These are phyloP conservation scores for Metellina segmentata DNA, from an alignment of 2,888 invertebrate species.

Conservation along the genomic window DNA sequence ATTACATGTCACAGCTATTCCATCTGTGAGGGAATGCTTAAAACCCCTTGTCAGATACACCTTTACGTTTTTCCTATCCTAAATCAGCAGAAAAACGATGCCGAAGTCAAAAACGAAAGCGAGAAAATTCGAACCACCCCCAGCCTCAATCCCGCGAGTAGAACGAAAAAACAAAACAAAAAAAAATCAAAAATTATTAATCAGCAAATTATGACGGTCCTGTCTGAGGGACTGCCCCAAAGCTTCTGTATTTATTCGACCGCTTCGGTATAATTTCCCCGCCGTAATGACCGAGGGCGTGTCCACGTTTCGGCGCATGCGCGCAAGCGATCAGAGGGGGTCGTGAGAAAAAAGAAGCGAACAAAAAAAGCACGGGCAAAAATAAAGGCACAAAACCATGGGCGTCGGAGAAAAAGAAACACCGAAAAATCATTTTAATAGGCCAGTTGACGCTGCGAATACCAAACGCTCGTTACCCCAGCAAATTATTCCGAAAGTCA, in stretches of 20 bases:
- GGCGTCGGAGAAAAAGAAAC: slow-evolving; percentile 34
- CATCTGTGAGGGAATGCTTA: no score
- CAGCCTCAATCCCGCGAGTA: no score
- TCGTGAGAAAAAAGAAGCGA: background rate
- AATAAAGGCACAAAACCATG: slow-evolving; percentile 38
- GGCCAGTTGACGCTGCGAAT: slow-evolving; percentile 50
- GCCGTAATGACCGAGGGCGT: slow-evolving; percentile 50
- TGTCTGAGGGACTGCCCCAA: slow-evolving; percentile 25
- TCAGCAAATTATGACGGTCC: slow-evolving; percentile 67
- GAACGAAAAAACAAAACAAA: no score
- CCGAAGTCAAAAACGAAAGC: no score
- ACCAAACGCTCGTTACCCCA: slow-evolving; percentile 42
- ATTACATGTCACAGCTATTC: no score
- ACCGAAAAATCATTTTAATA: slow-evolving; percentile 56
- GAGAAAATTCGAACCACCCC: no score
- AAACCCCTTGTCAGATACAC: no score
- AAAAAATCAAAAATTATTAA: slow-evolving; percentile 24
- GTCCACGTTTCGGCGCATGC: slow-evolving; percentile 52
- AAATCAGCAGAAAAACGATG: no score
- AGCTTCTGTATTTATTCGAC: slow-evolving; percentile 66
- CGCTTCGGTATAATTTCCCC: slow-evolving; percentile 37
- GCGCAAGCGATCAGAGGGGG: slow-evolving; percentile 1
- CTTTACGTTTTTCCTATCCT: no score
- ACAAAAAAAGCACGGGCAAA: slow-evolving; percentile 17
- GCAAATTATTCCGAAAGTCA: slow-evolving; percentile 28